Evolutionary conservation across 2,888 invertebrate species (phyloP), one percentile per base, ranked within the genome.

Genomic region (Tubulanus polymorphus): DNA sequence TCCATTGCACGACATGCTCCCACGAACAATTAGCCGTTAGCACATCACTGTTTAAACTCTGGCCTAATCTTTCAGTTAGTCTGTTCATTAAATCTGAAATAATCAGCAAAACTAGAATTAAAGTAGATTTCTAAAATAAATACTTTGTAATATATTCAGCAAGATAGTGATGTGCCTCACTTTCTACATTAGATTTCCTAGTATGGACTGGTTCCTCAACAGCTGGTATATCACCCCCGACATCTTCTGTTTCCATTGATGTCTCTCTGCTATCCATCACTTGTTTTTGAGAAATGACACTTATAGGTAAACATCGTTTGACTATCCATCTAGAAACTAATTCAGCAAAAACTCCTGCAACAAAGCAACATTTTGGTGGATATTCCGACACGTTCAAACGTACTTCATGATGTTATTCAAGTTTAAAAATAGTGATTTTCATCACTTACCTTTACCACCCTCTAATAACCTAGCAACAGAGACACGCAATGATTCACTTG

Each of bases 1-100:
- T 89, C 93, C 94, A 95, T 51, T 85, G 84, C 63, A 89, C 85
- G 53, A 90, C 87, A 74, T 90, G 92, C 76, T 94, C 93, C 94
- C 94, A 94, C 63, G 88, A 86, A 84, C 93, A 87, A 74, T 93
- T 91, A 15, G 89, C 86, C 49, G 93, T 81, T 37, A 95, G 81
- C 37, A 88, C 86, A 68, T 89, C 88, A 0, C 88, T 84, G 54
- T 88, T 85, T 53, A 93, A 83, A 75, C 93, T 93, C 64, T 90
- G 86, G 0, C 94, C 94, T 75, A 94, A 94, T 71, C 91, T 89
- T n/a, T 67, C 67, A 41, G 71, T 67, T 23, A 76, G 57, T n/a
- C 56, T 55, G 18, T 65, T 62, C 59, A 76, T 63, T 48, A 67
- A 65, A 54, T 62, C 74, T 73, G 60, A 32, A 65, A 58, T n/a